Conservation (phyloP, 1,140 invertebrate species). For the Thaumetopoea pityocampa region DNA sequence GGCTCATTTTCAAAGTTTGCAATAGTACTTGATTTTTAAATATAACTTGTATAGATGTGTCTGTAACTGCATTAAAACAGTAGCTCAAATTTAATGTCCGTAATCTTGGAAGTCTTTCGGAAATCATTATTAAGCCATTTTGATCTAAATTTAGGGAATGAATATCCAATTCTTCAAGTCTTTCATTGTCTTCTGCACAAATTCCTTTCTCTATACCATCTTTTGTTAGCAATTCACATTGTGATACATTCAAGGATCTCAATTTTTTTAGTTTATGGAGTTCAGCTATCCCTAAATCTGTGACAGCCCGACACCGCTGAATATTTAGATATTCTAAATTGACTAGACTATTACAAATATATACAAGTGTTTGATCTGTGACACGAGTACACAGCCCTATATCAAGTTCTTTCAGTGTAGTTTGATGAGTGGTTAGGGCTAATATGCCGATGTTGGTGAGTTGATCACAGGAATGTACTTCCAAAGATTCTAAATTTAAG, state of each 20-base stretch:
- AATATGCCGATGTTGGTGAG: conserved; percentile 79
- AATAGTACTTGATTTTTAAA: conserved; percentile 79
- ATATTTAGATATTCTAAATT: conserved; percentile 77
- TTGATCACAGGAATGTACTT: conserved; percentile 80
- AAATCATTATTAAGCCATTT: conserved; percentile 76
- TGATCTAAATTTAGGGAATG: conserved; percentile 80
- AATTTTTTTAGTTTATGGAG: conserved; percentile 76
- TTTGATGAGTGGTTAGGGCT: conserved; percentile 76
- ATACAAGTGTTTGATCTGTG: conserved; percentile 77
- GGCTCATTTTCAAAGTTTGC: conserved; percentile 78
- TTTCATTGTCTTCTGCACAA: conserved; percentile 62
- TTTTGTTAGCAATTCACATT: conserved; percentile 80
- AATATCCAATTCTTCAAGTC: conserved; percentile 76
- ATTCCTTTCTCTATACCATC: conserved; percentile 78
- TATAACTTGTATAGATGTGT: conserved; percentile 79
- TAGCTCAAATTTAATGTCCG: conserved; percentile 79
- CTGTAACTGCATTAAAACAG: conserved; percentile 81
- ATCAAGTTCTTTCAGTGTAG: conserved; percentile 77
- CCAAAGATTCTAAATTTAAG: conserved; percentile 76
- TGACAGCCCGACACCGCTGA: conserved; percentile 78
- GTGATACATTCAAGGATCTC: conserved; percentile 79
- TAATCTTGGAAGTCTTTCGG: conserved; percentile 77
- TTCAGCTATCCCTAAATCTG: conserved; percentile 76
- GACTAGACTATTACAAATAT: conserved; percentile 77
- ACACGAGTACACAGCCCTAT: conserved; percentile 79